Evolutionary conservation across 2,888 invertebrate species (phyloP).

Genomic region (Chrysolina americana): DNA sequence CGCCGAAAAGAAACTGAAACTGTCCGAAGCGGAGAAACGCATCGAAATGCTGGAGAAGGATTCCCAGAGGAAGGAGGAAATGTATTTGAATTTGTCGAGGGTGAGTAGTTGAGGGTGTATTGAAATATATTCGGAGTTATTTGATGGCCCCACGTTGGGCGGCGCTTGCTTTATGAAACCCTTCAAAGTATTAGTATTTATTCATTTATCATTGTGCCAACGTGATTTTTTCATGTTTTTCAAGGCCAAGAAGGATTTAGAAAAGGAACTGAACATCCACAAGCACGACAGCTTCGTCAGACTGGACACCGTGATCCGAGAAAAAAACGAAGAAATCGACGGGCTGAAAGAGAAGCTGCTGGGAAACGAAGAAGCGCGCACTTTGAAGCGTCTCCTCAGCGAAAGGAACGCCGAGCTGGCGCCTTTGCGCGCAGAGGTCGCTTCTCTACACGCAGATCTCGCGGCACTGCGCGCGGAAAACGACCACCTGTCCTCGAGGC

Average conservation of each 20-base stretch:
- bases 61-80: slow-evolving; percentile 73
- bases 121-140: not conserved
- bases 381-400: slow-evolving; percentile 54
- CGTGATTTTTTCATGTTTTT: too few species aligned
- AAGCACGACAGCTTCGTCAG: slow-evolving; percentile 71
- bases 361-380: slow-evolving; percentile 26
- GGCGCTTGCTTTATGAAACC: not conserved
- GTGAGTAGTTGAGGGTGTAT: not conserved
- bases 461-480: slow-evolving; percentile 57
- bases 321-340: slow-evolving; percentile 72
- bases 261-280: slow-evolving; percentile 67
- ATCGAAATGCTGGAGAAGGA: slow-evolving; percentile 73
- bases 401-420: slow-evolving; percentile 72
- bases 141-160: not conserved
- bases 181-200: too few species aligned
- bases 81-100: slow-evolving; percentile 73
- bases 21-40: slow-evolving; percentile 72
- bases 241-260: slow-evolving; percentile 73
- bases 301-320: slow-evolving; percentile 72
- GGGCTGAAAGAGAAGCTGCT: slow-evolving; percentile 70
- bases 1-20: slow-evolving; percentile 73
- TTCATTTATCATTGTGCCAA: not conserved
- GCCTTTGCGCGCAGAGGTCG: slow-evolving; percentile 67
- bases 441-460: too few species aligned
- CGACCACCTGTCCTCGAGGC: slow-evolving; percentile 26